Percentiles rank a stretch among this genome's conserved stretches.
Evolutionary conservation across 2,113 vertebrate genomes (phyloP).

Genomic region (Nesospiza acunhae): DNA sequence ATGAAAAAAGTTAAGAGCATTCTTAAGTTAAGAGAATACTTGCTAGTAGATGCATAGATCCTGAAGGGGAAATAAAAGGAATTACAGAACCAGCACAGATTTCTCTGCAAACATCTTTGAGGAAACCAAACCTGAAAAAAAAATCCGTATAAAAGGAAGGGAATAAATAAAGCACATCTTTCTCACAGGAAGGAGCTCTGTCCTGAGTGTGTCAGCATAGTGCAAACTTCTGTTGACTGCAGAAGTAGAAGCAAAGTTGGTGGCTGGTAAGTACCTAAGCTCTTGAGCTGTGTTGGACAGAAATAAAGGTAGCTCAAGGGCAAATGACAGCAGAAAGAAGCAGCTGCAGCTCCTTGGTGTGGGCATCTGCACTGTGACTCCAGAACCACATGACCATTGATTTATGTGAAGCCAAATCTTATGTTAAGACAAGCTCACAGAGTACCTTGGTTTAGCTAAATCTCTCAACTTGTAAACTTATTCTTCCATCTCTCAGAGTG

Average conservation of each 20-base stretch:
- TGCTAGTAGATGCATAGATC: background rate
- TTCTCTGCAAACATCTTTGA: background rate
- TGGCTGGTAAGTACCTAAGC: background rate
- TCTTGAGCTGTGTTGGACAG: background rate
- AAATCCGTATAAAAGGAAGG: background rate
- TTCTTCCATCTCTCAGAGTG: background rate
- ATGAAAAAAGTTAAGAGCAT: background rate
- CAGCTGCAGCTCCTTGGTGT: background rate
- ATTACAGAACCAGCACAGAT: background rate
- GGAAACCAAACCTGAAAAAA: background rate
- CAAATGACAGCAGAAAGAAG: background rate
- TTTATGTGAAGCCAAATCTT: background rate
- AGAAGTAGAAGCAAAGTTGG: background rate
- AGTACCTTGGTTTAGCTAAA: background rate
- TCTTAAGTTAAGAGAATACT: background rate
- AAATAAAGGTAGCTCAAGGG: background rate
- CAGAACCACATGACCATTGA: background rate
- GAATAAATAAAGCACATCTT: background rate
- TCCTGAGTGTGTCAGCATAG: background rate
- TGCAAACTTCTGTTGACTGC: background rate
- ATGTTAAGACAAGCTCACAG: background rate
- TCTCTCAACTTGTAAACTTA: background rate
- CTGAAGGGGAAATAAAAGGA: background rate
- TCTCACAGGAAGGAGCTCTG: background rate
- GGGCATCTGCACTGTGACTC: background rate